A percentile compares a stretch with the other conserved stretches of the same genome.
These are phyloP conservation scores for Alviniconcha strummeri DNA, from an alignment of 2,888 invertebrate species.

Conservation along the genomic window DNA sequence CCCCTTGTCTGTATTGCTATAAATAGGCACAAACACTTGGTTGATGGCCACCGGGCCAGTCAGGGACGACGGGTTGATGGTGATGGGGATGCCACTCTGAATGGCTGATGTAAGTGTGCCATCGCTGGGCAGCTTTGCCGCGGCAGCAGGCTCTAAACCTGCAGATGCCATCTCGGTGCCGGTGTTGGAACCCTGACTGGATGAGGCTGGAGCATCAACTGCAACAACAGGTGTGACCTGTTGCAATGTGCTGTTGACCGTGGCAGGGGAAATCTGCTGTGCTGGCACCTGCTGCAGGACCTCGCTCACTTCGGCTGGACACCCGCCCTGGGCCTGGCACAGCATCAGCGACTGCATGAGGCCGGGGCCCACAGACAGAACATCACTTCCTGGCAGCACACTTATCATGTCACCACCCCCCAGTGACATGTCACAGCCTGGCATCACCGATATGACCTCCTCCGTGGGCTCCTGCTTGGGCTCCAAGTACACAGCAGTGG, in stretches of 20 bases:
- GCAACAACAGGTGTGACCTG: background rate
- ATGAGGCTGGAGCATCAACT: background rate
- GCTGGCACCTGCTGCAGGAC: background rate
- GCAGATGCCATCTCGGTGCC: background rate
- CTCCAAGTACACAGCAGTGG: background rate
- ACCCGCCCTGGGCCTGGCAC: constrained; percentile 2
- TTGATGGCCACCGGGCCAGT: constrained; percentile 42
- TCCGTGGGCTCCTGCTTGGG: background rate
- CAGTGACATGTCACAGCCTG: background rate
- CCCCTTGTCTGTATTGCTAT: constrained; percentile 46
- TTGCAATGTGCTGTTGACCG: background rate
- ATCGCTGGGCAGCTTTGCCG: constrained; percentile 28
- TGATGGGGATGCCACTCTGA: constrained; percentile 42
- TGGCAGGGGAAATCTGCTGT: background rate
- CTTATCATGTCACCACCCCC: background rate
- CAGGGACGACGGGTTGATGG: constrained; percentile 33
- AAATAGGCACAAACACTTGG: constrained; percentile 49
- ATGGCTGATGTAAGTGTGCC: constrained; percentile 40
- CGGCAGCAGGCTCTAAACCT: constrained; percentile 26
- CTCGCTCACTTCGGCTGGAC: background rate
- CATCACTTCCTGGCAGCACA: constrained; percentile 6
- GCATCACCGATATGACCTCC: background rate
- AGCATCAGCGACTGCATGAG: constrained; percentile 28
- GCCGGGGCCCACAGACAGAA: constrained; percentile 4
- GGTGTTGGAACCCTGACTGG: background rate